Evolutionary conservation across 2,113 vertebrate genomes (phyloP).

Genomic region (Rhea pennata): DNA sequence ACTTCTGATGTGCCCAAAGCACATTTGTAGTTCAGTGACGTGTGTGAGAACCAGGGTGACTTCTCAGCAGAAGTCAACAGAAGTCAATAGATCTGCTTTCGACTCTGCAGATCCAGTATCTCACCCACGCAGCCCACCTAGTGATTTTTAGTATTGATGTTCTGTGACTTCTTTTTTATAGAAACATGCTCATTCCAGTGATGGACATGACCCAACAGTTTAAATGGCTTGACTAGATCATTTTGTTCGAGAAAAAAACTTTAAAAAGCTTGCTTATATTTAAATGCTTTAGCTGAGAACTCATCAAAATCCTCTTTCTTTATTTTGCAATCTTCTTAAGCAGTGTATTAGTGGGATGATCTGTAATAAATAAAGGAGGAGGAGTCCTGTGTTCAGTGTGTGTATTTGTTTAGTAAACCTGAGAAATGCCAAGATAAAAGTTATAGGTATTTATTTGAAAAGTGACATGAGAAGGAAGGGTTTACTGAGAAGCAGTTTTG

Average conservation of each 20-base stretch:
- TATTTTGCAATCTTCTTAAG: conserved; percentile 11
- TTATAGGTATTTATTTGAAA: conserved; percentile 69
- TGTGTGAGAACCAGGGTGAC: background rate
- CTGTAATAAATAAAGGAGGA: conserved; percentile 56
- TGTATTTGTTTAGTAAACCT: conserved; percentile 44
- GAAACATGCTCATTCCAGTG: background rate
- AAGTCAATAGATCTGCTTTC: background rate
- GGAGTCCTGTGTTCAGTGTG: conserved; percentile 10
- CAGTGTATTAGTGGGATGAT: conserved; percentile 34
- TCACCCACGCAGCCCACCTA: background rate
- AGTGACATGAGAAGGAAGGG: conserved; percentile 52
- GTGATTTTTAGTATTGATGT: conserved; percentile 28
- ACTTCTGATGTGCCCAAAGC: background rate
- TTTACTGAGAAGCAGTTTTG: background rate
- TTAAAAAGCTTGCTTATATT: background rate
- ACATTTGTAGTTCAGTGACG: background rate
- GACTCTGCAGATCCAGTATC: background rate
- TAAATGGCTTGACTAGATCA: conserved; percentile 22
- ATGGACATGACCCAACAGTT: conserved; percentile 24
- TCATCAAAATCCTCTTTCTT: background rate
- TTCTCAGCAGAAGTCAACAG: background rate
- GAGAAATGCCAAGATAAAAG: conserved; percentile 64
- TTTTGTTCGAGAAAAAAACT: conserved; percentile 27
- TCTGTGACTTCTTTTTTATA: conserved; percentile 27
- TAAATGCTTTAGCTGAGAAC: conserved; percentile 33